These are phyloP conservation scores for Alectura lathami DNA, from an alignment of 2,113 vertebrate species.

Conservation along the genomic window DNA sequence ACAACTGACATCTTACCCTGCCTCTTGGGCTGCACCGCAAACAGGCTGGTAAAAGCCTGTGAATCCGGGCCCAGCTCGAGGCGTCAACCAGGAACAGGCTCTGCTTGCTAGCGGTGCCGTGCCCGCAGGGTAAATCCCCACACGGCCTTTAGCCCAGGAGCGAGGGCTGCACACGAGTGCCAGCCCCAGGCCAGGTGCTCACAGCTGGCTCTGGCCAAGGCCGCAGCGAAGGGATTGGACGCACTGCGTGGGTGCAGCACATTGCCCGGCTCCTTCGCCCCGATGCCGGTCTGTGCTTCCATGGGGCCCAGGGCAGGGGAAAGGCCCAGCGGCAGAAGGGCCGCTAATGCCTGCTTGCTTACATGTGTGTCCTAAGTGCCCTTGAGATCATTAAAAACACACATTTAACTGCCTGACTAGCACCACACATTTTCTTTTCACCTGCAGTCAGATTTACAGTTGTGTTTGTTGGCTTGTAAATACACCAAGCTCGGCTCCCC, in stretches of 20 bases:
- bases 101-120: background rate
- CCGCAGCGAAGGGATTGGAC: too few relatives aligned
- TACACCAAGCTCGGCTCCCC: background rate
- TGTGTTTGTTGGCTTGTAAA: conserved; percentile 53
- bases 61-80: background rate
- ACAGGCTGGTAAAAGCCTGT: background rate
- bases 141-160: too few relatives aligned
- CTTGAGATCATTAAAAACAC: conserved; percentile 25
- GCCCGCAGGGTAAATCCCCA: background rate
- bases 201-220: conserved; percentile 9
- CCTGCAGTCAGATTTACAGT: conserved; percentile 31
- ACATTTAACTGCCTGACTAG: conserved; percentile 9
- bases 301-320: accelerated
- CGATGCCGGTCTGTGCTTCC: accelerated
- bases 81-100: background rate
- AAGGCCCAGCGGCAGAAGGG: background rate
- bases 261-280: background rate
- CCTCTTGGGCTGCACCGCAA: background rate
- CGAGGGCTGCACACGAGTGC: too few relatives aligned
- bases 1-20: background rate
- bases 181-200: conserved; percentile 42
- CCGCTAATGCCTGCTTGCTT: background rate
- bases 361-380: background rate
- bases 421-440: conserved; percentile 42
- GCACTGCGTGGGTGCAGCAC: too few relatives aligned